A percentile compares a stretch with the other conserved stretches of the same genome.
Evolutionary conservation across 2,797 vertebrate genomes (phyloP).

Genomic region (Gorsachius magnificus): DNA sequence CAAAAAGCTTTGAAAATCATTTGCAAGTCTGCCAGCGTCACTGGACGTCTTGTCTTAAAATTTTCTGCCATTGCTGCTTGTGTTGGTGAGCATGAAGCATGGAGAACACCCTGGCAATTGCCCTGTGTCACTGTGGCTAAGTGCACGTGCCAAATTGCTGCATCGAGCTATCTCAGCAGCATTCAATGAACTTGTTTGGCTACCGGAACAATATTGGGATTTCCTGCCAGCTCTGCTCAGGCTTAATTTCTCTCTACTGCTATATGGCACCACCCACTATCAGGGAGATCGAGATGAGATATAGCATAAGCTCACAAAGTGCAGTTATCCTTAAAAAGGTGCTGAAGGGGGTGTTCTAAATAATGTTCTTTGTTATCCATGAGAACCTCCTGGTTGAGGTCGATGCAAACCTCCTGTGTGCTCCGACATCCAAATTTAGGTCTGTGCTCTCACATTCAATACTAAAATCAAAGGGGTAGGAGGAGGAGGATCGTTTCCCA

Average conservation of each 20-base stretch:
- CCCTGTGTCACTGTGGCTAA: background rate
- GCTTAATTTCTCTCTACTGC: background rate
- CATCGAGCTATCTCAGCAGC: background rate
- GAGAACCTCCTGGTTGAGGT: conserved; percentile 9
- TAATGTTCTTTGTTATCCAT: background rate
- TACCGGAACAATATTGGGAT: background rate
- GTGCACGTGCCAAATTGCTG: background rate
- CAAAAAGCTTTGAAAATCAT: background rate
- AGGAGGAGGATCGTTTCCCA: conserved; percentile 26
- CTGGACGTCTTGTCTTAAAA: background rate
- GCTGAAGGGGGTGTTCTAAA: background rate
- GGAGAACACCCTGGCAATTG: background rate
- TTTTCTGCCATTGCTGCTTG: accelerated
- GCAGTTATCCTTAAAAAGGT: background rate
- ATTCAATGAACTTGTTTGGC: background rate
- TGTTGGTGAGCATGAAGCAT: background rate
- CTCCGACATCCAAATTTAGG: background rate
- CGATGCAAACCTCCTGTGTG: background rate
- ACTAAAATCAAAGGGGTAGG: conserved; percentile 17
- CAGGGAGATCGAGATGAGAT: background rate
- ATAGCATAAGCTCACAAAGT: background rate
- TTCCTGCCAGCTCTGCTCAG: background rate
- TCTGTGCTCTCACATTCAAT: background rate
- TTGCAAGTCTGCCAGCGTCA: background rate
- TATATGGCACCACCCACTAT: background rate